Evolutionary conservation across 1,140 invertebrate genomes (phyloP), one percentile per base, ranked within the genome.

Genomic region (Propsilocerus akamusi): DNA sequence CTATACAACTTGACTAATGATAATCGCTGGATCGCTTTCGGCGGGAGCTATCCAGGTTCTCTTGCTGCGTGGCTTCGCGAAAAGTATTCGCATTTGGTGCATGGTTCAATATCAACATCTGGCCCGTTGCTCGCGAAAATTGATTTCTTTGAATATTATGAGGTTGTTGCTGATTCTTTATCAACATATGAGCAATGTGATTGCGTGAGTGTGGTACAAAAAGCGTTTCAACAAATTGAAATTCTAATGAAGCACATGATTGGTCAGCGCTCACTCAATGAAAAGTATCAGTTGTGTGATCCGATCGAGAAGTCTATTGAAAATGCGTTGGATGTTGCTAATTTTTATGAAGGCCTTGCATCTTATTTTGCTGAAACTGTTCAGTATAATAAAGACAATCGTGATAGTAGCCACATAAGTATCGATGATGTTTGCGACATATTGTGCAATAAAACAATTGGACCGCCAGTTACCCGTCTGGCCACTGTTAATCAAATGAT

Each of bases 381-480:
- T 0, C 92, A 97, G 57, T 96, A 97, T 63, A 97, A 95, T 62
- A 86, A 90, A 63, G 92, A 95, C 58, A 95, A 96, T 64, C 70
- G 90, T 37, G 73, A 73, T 5, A 76, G 71, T 58, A 78, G 26
- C 74, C 72, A 10, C 82, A 73, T 91, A 2, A 92, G 88, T 1
- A 84, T 95, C 25, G 81, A 90, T 58, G 75, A 70, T 17, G 57
- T 87, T 8, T 93, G 87, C 61, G 68, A 75, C 53, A 73, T 91
- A 48, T 80, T 96, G 73, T 72, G 72, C 0, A 73, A 83, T 58
- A 61, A 72, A 12, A 71, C 62, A 0, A 58, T 69, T 7, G 75
- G 76, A 0, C 64, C 72, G 20, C 71, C 80, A 2, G 67, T 91
- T 1, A 72, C 81, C 41, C 74, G 83, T 53, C 73, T 88, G 46